Percentiles rank a stretch among this genome's conserved stretches.
Conservation (phyloP, 2,113 vertebrate genomes). For the Oreochromis niloticus region DNA sequence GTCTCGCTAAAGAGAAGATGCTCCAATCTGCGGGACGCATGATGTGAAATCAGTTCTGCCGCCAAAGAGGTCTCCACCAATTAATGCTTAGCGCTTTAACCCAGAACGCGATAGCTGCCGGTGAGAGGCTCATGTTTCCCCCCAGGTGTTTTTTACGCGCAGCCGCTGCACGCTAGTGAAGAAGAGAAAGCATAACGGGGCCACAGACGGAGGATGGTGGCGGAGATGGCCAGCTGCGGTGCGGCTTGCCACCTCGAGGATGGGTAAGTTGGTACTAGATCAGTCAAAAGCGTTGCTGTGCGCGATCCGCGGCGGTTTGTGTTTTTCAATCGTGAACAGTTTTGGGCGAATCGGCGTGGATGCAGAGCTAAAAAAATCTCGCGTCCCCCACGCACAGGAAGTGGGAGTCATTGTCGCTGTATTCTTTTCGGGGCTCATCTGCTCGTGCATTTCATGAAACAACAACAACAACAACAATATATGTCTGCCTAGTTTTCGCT, state of each 20-base stretch:
- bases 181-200: neutral
- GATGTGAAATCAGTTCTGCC: neutral
- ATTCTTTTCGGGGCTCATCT: neutral
- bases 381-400: constrained; percentile 2
- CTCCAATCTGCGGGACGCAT: neutral
- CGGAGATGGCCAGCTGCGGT: constrained; percentile 45
- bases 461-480: neutral
- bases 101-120: neutral
- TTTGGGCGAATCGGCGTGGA: neutral
- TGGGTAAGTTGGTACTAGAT: constrained; percentile 23
- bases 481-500: accelerated
- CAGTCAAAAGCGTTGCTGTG: neutral
- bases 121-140: neutral
- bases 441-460: neutral
- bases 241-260: constrained; percentile 36
- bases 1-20: neutral
- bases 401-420: neutral
- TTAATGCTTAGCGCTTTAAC: neutral
- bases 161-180: neutral
- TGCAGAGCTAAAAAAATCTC: neutral
- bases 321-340: neutral
- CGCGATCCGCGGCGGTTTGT: neutral
- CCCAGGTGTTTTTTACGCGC: constrained; percentile 1
- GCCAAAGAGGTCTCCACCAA: neutral
- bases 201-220: constrained; percentile 40